Evolutionary conservation across 2,797 vertebrate genomes (phyloP).

Genomic region (Gymnoscopelus braueri): DNA sequence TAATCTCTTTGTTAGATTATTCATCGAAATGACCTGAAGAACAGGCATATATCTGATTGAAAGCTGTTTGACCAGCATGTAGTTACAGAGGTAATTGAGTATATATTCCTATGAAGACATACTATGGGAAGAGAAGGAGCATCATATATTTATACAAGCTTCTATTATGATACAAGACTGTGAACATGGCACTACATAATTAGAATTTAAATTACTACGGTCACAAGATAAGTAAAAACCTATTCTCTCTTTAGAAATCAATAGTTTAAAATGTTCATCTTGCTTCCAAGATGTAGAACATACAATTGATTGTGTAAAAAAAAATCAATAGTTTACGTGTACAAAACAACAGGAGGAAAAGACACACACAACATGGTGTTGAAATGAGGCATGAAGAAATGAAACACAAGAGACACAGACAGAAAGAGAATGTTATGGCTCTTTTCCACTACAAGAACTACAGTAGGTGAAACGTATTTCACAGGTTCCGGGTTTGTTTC

Average conservation of each 20-base stretch:
- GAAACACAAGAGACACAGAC: slow-evolving; percentile 22
- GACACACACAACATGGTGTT: neutral
- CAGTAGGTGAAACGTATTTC: too few species aligned
- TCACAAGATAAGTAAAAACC: slow-evolving; percentile 27
- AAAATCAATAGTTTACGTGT: slow-evolving; percentile 20
- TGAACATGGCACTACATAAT: slow-evolving; percentile 10
- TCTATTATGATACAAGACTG: slow-evolving; percentile 40
- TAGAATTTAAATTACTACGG: too few species aligned
- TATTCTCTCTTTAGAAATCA: slow-evolving; percentile 10
- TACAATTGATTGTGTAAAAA: slow-evolving; percentile 29
- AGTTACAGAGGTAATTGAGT: slow-evolving; percentile 12
- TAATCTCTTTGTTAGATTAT: slow-evolving; percentile 27
- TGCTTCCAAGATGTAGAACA: slow-evolving; percentile 32
- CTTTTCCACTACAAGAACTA: too few species aligned
- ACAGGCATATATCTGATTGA: neutral
- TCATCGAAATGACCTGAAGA: slow-evolving; percentile 21
- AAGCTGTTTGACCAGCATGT: slow-evolving; percentile 17
- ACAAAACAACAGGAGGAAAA: slow-evolving; percentile 24
- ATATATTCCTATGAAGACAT: neutral
- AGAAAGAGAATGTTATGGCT: neutral
- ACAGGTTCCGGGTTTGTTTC: too few species aligned
- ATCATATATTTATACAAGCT: slow-evolving; percentile 29
- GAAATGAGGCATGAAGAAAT: slow-evolving; percentile 42
- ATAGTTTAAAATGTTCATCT: neutral
- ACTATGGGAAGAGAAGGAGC: slow-evolving; percentile 30